Percentiles rank a stretch among this genome's conserved stretches.
phyloP scores from a whole-genome alignment of 2,113 vertebrate genomes.

The Tetraodon nigroviridis region DNA sequence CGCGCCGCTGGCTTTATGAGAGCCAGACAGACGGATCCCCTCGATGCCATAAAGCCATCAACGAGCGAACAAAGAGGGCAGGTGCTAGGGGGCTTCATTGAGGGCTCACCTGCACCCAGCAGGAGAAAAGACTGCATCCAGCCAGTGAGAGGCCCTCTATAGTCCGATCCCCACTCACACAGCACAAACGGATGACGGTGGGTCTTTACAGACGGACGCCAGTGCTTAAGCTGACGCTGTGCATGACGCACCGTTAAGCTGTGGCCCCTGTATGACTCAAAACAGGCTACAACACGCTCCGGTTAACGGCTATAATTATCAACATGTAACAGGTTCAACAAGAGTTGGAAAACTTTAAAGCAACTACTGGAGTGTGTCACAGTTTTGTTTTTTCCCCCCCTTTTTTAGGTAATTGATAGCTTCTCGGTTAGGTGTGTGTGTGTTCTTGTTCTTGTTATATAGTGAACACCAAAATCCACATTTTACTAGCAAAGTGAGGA shows the following conservation, averaged over 20 bases:
- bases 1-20: constrained; percentile 69
- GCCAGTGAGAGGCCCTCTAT: constrained; percentile 66
- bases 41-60: constrained; percentile 74
- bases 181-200: constrained; percentile 38
- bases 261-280: constrained; percentile 25
- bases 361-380: constrained; percentile 35
- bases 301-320: constrained; percentile 50
- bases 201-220: not conserved
- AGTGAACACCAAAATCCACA: no score
- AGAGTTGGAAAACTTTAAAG: constrained; percentile 26
- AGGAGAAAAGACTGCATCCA: constrained; percentile 63
- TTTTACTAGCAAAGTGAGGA: no score
- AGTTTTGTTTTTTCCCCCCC: no score
- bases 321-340: constrained; percentile 38
- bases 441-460: no score
- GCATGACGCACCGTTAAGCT: not conserved
- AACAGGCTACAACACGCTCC: constrained; percentile 51
- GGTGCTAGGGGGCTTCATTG: constrained; percentile 71
- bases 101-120: constrained; percentile 78
- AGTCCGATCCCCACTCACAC: constrained; percentile 57
- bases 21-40: constrained; percentile 71
- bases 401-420: constrained; percentile 32
- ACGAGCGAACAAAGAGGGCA: constrained; percentile 73
- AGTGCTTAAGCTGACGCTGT: no score
- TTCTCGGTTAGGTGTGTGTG: no score